These are phyloP conservation scores for Paedocypris sp. DNA, from an alignment of 2,113 vertebrate species.

Conservation along the genomic window DNA sequence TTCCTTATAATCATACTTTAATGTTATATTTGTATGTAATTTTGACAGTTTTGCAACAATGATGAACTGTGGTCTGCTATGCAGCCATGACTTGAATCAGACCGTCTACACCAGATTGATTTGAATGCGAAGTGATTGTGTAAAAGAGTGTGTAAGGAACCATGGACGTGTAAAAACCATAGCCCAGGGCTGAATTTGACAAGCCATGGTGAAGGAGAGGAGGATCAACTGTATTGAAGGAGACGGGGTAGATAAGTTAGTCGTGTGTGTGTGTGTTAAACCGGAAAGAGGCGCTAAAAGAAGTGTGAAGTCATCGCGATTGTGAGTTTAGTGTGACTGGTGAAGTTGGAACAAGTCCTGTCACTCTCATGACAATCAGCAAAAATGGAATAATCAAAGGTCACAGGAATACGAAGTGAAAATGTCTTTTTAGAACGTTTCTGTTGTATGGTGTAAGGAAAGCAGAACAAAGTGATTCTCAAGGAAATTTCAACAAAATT, in stretches of 20 bases:
- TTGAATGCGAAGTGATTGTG: not conserved
- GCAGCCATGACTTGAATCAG: too few species aligned
- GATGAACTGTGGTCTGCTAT: too few species aligned
- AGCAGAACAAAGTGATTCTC: too few species aligned
- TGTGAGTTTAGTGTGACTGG: not conserved
- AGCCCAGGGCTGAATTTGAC: conserved; percentile 11
- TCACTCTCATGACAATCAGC: not conserved
- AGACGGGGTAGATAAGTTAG: not conserved
- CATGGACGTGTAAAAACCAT: not conserved
- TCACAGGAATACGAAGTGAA: too few species aligned
- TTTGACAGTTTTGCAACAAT: too few species aligned
- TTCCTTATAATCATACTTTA: too few species aligned
- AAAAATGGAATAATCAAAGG: too few species aligned
- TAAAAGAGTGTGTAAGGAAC: not conserved
- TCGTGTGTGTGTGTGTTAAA: not conserved
- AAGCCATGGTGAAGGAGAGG: not conserved
- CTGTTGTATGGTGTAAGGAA: too few species aligned
- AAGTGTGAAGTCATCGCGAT: not conserved
- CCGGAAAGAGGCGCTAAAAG: not conserved
- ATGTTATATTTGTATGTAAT: too few species aligned
- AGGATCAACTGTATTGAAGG: not conserved
- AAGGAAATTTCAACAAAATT: too few species aligned
- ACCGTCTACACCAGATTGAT: too few species aligned
- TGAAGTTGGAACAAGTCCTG: not conserved
- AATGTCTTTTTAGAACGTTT: too few species aligned